These are phyloP conservation scores for Synanthedon vespiformis DNA, from an alignment of 2,888 invertebrate species.

Conservation along the genomic window DNA sequence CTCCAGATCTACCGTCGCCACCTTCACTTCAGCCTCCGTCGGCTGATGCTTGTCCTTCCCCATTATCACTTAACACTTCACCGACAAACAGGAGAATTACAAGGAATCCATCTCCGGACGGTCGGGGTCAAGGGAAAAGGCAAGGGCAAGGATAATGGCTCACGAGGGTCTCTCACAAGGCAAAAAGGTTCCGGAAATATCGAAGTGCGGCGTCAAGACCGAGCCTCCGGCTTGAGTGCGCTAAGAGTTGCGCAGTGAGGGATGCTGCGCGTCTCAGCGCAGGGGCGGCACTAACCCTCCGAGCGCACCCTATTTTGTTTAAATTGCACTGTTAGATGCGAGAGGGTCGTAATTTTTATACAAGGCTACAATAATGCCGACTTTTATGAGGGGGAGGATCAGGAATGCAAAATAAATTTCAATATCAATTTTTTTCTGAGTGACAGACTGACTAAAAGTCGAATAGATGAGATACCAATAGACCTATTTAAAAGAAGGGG, in stretches of 20 bases:
- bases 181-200: conserved; percentile 47
- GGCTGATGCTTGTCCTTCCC: conserved; percentile 65
- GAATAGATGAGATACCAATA: no score
- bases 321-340: conserved; percentile 41
- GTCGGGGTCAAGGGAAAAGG: conserved; percentile 35
- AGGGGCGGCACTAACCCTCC: conserved; percentile 42
- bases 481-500: no score
- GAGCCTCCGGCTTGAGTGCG: conserved; percentile 40
- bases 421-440: no score
- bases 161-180: conserved; percentile 31
- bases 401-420: no score
- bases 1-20: conserved; percentile 89
- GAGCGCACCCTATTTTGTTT: conserved; percentile 36
- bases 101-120: conserved; percentile 29
- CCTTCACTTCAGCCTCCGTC: conserved; percentile 83
- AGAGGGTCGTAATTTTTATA: conserved; percentile 41
- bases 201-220: conserved; percentile 42
- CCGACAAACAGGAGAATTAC: conserved; percentile 13
- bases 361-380: conserved; percentile 18
- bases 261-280: conserved; percentile 53
- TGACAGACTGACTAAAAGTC: no score
- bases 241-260: conserved; percentile 61
- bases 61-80: conserved; percentile 29
- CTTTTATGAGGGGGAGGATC: neutral
- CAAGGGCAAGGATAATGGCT: conserved; percentile 27